Evolutionary conservation across 2,888 invertebrate genomes (phyloP).

Genomic region (Scaptomyza reducta): DNA sequence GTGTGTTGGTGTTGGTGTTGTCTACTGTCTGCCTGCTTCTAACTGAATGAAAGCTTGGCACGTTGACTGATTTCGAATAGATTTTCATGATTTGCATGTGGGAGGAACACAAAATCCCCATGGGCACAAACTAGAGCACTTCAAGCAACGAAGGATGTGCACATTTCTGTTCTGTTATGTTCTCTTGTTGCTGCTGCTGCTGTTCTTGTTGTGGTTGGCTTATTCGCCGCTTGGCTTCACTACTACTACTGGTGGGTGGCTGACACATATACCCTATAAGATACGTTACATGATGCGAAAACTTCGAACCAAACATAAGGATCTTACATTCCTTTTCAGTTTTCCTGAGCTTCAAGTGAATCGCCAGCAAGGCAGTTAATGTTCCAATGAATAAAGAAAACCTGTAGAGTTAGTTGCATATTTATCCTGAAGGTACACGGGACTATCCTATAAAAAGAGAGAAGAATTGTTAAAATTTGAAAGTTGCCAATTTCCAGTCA

Average conservation of each 20-base stretch:
- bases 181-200: slow-evolving; percentile 10
- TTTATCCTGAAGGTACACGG: too few species aligned
- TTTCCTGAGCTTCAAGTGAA: too few species aligned
- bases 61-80: slow-evolving; percentile 79
- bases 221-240: slow-evolving; percentile 19
- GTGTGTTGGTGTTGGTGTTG: neutral
- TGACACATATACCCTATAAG: slow-evolving; percentile 14
- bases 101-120: slow-evolving; percentile 63
- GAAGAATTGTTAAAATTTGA: neutral
- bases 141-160: slow-evolving; percentile 72
- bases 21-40: slow-evolving; percentile 50
- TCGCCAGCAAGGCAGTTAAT: too few species aligned
- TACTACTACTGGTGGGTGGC: too few species aligned
- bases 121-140: slow-evolving; percentile 78
- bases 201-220: slow-evolving; percentile 24
- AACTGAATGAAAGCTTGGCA: slow-evolving; percentile 77
- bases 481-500: slow-evolving; percentile 4
- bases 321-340: too few species aligned
- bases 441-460: too few species aligned
- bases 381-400: too few species aligned
- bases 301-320: too few species aligned
- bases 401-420: too few species aligned
- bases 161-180: slow-evolving; percentile 53
- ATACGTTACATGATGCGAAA: too few species aligned
- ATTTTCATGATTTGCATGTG: slow-evolving; percentile 69